Evolutionary conservation across 2,113 vertebrate species (phyloP).

Genomic region (Apodemus sylvaticus): DNA sequence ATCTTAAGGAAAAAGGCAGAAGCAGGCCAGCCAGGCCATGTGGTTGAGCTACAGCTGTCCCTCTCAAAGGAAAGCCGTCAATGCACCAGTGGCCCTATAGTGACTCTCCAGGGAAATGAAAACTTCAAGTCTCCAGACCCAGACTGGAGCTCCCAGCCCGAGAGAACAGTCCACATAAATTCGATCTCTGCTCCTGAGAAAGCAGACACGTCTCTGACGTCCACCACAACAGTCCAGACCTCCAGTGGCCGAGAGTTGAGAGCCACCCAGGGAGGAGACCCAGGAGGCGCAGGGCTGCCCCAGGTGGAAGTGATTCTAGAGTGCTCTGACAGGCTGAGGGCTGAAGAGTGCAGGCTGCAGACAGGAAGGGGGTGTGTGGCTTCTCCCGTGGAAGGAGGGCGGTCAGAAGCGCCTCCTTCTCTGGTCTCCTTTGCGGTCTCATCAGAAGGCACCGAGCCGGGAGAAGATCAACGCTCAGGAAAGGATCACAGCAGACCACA

Average conservation of each 20-base stretch:
- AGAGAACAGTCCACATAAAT: slow-evolving; percentile 25
- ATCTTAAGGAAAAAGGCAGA: slow-evolving; percentile 68
- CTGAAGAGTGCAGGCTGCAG: slow-evolving; percentile 83
- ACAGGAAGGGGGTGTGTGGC: slow-evolving; percentile 88
- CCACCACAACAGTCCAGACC: slow-evolving; percentile 84
- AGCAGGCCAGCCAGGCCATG: slow-evolving; percentile 79
- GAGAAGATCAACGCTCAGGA: slow-evolving; percentile 89
- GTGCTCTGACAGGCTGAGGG: slow-evolving; percentile 85
- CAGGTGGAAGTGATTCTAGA: slow-evolving; percentile 91
- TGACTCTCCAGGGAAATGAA: slow-evolving; percentile 85
- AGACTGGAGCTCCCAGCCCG: slow-evolving; percentile 56
- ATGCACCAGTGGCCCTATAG: slow-evolving; percentile 76
- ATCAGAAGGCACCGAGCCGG: slow-evolving; percentile 89
- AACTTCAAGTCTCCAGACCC: slow-evolving; percentile 69
- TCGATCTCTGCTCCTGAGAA: slow-evolving; percentile 67
- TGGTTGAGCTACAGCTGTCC: slow-evolving; percentile 93
- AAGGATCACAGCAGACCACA: slow-evolving; percentile 91
- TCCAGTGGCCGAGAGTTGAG: slow-evolving; percentile 82
- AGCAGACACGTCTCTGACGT: slow-evolving; percentile 76
- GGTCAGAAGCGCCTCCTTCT: slow-evolving; percentile 89
- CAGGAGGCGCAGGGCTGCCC: slow-evolving; percentile 76
- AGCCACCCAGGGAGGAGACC: slow-evolving; percentile 82
- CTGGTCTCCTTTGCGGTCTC: slow-evolving; percentile 91
- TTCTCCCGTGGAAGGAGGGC: slow-evolving; percentile 92
- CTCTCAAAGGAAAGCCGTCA: slow-evolving; percentile 84